Conservation (phyloP, 2,888 invertebrate genomes). For the Rhaphigaster nebulosa region DNA sequence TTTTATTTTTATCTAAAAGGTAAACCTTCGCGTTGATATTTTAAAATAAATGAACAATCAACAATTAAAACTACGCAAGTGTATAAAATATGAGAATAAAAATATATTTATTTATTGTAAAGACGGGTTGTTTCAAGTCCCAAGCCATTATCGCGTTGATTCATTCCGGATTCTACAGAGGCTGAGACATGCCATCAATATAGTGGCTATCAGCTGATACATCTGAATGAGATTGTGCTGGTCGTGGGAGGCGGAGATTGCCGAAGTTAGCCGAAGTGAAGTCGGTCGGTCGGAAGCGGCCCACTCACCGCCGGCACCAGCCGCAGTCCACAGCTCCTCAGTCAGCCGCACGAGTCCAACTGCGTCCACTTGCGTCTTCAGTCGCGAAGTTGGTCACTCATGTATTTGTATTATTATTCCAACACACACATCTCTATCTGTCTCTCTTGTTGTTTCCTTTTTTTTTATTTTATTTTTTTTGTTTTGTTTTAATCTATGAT, state of each 20-base stretch:
- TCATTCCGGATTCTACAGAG: not conserved
- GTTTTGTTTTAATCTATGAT: not conserved
- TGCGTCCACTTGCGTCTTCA: slow-evolving; percentile 31
- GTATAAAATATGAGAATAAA: too few relatives aligned
- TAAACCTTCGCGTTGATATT: too few relatives aligned
- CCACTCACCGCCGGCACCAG: not conserved
- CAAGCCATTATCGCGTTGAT: not conserved
- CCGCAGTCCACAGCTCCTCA: not conserved
- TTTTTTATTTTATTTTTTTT: not conserved
- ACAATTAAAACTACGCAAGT: too few relatives aligned
- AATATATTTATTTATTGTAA: too few relatives aligned
- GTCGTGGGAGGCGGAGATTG: not conserved
- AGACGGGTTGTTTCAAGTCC: not conserved
- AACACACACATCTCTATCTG: slow-evolving; percentile 27
- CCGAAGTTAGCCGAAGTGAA: not conserved
- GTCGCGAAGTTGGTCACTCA: slow-evolving; percentile 44
- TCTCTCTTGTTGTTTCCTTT: slow-evolving; percentile 25
- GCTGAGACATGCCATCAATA: not conserved
- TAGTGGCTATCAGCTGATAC: not conserved
- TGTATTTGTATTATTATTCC: not conserved
- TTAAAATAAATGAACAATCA: too few relatives aligned
- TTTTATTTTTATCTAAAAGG: too few relatives aligned
- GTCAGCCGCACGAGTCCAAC: not conserved
- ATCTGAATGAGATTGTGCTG: slow-evolving; percentile 49
- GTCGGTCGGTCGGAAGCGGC: not conserved